Base-by-base conservation (phyloP, 2,113 vertebrate species). In the Trachemys scripta region DNA sequence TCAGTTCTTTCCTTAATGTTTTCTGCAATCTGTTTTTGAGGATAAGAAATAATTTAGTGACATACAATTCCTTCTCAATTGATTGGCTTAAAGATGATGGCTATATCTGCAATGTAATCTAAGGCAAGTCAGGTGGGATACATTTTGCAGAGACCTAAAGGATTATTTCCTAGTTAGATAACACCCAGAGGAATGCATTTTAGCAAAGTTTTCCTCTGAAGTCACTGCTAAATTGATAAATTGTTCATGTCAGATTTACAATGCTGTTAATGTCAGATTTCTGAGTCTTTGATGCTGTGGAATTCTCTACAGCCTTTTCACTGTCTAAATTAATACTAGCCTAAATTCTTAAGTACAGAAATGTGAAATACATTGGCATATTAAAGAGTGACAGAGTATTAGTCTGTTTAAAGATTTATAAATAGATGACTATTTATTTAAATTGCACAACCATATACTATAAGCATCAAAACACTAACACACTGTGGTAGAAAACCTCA, bases 171-270 rank as follows among this genome's bases (percentile, higher is more conserved):
- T 89, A 89, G 72, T 92, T 92, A 93, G 89, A 93, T 88, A 98
- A 95, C 76, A 97, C 24, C 2, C 31, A 88, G 59, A 92, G 56
- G 80, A 96, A 97, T 92, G 50, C 5, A 62, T 92, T 97, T 97
- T 93, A 97, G 51, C 38, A 78, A 96, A 92, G 45, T 94, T 97
- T 97, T 80, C 38, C 16, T 95, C 82, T 95, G 95, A 98, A 97
- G 92, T 93, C 65, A 92, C 82, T 90, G 57, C 14, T 83, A 95
- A 96, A 98, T 91, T 97, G 87, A 88, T 96, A 97, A 97, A 97
- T 93, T 85, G 76, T 93, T 97, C 76, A 45, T 95, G 83, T 97
- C 95, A 96, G 75, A 90, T 97, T 96, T 97, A 93, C 80, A 95
- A 62, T 49, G 12, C 17, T 96, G 59, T 92, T 97, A 93, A 97